phyloP scores from a whole-genome alignment of 2,113 vertebrate species.

The Onychostoma macrolepis region DNA sequence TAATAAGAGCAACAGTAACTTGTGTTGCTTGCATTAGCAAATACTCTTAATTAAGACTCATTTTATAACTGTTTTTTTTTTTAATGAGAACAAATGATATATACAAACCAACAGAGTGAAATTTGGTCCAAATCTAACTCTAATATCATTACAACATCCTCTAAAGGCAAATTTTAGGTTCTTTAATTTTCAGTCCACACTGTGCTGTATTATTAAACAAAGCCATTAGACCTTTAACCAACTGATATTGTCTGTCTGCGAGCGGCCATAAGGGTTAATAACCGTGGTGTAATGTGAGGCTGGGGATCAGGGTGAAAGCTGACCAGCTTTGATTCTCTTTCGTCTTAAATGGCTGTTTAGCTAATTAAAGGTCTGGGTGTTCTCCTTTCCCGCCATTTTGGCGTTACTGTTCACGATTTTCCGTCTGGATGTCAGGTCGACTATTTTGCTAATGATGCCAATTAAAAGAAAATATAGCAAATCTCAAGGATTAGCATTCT shows the following conservation, averaged over 20 bases:
- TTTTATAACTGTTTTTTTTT: background rate
- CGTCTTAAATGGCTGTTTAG: slow-evolving; percentile 38
- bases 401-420: slow-evolving; percentile 62
- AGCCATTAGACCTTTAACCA: slow-evolving; percentile 29
- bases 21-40: background rate
- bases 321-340: slow-evolving; percentile 43
- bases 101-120: background rate
- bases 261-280: slow-evolving; percentile 25
- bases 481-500: slow-evolving; percentile 72
- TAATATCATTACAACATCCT: background rate
- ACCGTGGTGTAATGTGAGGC: slow-evolving; percentile 8
- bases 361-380: slow-evolving; percentile 61
- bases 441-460: slow-evolving; percentile 75
- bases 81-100: background rate
- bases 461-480: slow-evolving; percentile 75
- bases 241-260: slow-evolving; percentile 24
- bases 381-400: slow-evolving; percentile 48
- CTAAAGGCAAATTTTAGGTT: background rate
- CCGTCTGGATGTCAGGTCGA: slow-evolving; percentile 65
- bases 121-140: background rate
- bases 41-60: background rate
- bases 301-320: slow-evolving; percentile 3
- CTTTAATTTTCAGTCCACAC: background rate
- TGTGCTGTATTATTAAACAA: slow-evolving; percentile 31
- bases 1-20: background rate